Evolutionary conservation across 2,113 vertebrate genomes (phyloP).

Genomic region (Archocentrus centrarchus): DNA sequence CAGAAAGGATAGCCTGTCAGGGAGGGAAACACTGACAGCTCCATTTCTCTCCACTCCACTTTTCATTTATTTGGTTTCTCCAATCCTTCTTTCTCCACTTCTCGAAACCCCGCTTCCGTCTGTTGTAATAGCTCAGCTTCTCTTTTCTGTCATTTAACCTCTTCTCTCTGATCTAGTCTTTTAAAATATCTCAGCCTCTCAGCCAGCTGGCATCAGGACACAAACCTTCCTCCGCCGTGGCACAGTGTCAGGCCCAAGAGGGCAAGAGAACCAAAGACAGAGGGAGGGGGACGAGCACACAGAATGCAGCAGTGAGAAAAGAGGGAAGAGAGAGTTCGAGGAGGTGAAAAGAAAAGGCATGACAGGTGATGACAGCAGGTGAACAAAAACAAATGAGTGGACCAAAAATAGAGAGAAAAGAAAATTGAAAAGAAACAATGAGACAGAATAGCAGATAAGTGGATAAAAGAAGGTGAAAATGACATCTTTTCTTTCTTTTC

Average conservation of each 20-base stretch:
- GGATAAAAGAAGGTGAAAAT: constrained; percentile 1
- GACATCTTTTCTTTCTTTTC: not conserved
- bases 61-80: constrained; percentile 35
- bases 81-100: constrained; percentile 32
- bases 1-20: constrained; percentile 31
- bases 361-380: constrained; percentile 47
- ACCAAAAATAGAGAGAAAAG: not conserved
- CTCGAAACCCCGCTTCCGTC: not conserved
- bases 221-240: constrained; percentile 51
- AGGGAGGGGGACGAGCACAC: not conserved
- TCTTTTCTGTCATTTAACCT: constrained; percentile 49
- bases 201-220: constrained; percentile 63
- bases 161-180: constrained; percentile 53
- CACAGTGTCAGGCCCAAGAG: constrained; percentile 53
- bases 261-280: constrained; percentile 34
- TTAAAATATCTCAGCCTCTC: constrained; percentile 42
- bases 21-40: constrained; percentile 43
- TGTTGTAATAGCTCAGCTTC: constrained; percentile 24
- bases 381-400: constrained; percentile 30
- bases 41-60: constrained; percentile 23
- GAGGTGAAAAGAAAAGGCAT: constrained; percentile 43
- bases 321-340: not conserved
- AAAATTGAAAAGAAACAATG: not conserved
- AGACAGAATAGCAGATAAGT: not conserved
- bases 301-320: constrained; percentile 34